Percentiles rank a stretch among this genome's conserved stretches.
Evolutionary conservation across 2,888 invertebrate species (phyloP).

Genomic region (Cosmia pyralina): DNA sequence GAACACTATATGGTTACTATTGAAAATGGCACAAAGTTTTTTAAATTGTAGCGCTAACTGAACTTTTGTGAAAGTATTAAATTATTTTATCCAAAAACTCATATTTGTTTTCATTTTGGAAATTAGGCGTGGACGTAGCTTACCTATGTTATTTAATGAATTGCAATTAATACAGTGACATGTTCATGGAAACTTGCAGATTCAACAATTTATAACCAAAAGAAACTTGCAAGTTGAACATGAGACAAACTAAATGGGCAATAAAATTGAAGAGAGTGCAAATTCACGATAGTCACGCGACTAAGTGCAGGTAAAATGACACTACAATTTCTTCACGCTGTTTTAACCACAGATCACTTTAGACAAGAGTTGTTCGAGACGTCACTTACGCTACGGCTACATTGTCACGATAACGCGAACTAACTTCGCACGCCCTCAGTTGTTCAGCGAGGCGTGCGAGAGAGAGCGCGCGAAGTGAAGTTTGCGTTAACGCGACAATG

Average conservation of each 20-base stretch:
- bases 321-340: not conserved
- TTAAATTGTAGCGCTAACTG: no score
- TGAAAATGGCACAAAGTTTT: rapidly evolving
- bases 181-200: not conserved
- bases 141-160: not conserved
- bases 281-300: not conserved
- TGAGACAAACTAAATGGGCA: not conserved
- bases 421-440: no score
- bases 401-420: no score
- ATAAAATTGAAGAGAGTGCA: not conserved
- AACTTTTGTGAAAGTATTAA: not conserved
- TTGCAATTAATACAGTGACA: not conserved
- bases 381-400: not conserved
- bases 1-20: not conserved
- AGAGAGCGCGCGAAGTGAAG: no score
- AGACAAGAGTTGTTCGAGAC: not conserved
- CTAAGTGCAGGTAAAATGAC: not conserved
- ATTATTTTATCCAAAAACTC: no score
- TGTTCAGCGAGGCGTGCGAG: no score
- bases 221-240: not conserved
- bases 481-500: no score
- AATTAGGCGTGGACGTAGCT: not conserved
- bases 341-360: not conserved
- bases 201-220: not conserved
- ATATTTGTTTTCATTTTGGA: not conserved